phyloP scores from a whole-genome alignment of 1,140 invertebrate genomes.

The Brachionus rubens region DNA sequence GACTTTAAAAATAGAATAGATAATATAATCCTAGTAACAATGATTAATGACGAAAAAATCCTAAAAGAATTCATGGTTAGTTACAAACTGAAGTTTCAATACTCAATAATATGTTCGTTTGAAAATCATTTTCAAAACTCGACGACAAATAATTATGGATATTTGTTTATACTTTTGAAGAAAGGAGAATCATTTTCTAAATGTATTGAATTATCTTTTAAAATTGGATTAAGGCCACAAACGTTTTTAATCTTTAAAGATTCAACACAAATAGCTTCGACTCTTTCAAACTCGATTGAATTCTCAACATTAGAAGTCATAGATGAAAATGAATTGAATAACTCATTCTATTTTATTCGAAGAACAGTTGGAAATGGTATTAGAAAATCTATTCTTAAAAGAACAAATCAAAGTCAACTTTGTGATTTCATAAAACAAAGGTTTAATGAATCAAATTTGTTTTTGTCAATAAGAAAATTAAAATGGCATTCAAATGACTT shows the following conservation, averaged over 20 bases:
- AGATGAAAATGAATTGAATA: background rate
- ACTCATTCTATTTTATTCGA: background rate
- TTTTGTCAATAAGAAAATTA: background rate
- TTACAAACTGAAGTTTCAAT: background rate
- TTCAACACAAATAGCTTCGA: background rate
- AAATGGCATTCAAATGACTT: constrained; percentile 24
- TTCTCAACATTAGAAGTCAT: background rate
- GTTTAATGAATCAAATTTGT: background rate
- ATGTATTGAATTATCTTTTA: background rate
- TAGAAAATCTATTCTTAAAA: no score
- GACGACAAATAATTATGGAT: background rate
- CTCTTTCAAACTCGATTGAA: background rate
- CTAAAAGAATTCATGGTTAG: background rate
- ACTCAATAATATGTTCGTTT: background rate
- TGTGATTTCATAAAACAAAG: background rate
- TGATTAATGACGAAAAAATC: background rate
- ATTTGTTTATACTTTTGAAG: background rate
- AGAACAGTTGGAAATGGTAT: background rate
- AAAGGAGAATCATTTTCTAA: background rate
- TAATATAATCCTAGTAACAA: background rate
- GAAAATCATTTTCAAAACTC: background rate
- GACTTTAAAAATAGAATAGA: background rate
- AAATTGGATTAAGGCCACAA: background rate
- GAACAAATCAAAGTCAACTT: no score
- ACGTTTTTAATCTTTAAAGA: constrained; percentile 9